Conservation (phyloP, 2,113 vertebrate genomes). For the zebrafish (Danio rerio) region GRCz12tu NC_133181.1:26185501-26186000, state of each 20-base stretch:
- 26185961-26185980: not conserved
- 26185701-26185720: slow-evolving; percentile 87
- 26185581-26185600: not conserved
- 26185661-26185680: slow-evolving; percentile 29
- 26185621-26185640: not conserved
- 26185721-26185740: slow-evolving; percentile 81
- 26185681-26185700: slow-evolving; percentile 88
- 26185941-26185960: not conserved
- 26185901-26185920: not conserved
- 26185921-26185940: not conserved
- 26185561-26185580: too few species aligned
- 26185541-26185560: not conserved
- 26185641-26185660: not conserved
- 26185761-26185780: slow-evolving; percentile 43
- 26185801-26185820: not conserved
- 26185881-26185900: too few species aligned
- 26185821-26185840: not conserved
- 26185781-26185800: not conserved
- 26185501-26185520: not conserved
- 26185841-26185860: too few species aligned
- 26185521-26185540: not conserved
- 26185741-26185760: slow-evolving; percentile 77
- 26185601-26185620: not conserved
- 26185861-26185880: too few species aligned
- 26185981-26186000: not conserved